These are phyloP conservation scores for Myopa tessellatipennis DNA, from an alignment of 2,888 invertebrate species.

Conservation along the genomic window DNA sequence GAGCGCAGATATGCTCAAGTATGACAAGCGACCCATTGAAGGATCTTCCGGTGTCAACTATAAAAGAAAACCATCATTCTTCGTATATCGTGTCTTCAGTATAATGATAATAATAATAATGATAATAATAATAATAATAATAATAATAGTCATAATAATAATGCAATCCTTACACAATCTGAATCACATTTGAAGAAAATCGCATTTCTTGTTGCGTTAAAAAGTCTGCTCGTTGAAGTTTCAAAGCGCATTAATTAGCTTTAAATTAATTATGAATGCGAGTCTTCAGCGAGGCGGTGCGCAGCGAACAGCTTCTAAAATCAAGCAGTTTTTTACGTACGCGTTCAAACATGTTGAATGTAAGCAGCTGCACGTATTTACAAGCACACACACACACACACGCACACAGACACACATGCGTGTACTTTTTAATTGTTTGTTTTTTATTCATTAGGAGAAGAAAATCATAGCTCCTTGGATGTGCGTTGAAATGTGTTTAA, in stretches of 20 bases:
- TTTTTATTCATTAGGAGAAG: not conserved
- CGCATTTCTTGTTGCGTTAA: not conserved
- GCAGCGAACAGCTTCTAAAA: not conserved
- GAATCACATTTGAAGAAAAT: too few relatives aligned
- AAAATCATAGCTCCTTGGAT: not conserved
- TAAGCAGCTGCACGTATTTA: not conserved
- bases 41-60: too few relatives aligned
- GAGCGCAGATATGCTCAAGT: too few relatives aligned
- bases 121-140: too few relatives aligned
- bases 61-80: too few relatives aligned
- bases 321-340: not conserved
- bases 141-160: too few relatives aligned
- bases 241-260: slow-evolving; percentile 23
- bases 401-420: too few relatives aligned
- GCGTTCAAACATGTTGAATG: not conserved
- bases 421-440: not conserved
- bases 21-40: too few relatives aligned
- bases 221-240: not conserved
- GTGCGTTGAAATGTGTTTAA: not conserved
- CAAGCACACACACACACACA: not conserved
- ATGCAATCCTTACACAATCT: too few relatives aligned
- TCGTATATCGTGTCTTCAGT: too few relatives aligned
- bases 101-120: too few relatives aligned
- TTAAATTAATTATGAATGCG: slow-evolving; percentile 31
- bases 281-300: not conserved